Evolutionary conservation across 2,113 vertebrate species (phyloP).

Genomic region (Pangasianodon gigas): DNA sequence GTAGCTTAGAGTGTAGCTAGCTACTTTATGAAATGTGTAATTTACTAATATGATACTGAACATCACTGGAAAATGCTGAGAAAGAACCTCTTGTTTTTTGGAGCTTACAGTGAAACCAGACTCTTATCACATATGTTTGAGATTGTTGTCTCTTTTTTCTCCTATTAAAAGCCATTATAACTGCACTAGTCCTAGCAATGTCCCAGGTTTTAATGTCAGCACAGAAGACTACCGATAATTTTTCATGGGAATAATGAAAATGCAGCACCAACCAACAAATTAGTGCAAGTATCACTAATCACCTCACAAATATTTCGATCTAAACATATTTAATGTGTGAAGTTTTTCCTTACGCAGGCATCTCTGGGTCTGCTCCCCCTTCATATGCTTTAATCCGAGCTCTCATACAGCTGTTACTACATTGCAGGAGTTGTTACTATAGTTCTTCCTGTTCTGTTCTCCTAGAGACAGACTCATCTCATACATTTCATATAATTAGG

Average conservation of each 20-base stretch:
- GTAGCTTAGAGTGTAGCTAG: background rate
- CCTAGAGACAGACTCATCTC: background rate
- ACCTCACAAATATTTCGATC: background rate
- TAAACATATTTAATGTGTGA: background rate
- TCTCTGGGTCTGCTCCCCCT: background rate
- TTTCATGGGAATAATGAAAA: background rate
- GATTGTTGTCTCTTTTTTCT: background rate
- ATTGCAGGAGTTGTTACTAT: background rate
- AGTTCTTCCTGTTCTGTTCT: background rate
- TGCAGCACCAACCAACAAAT: background rate
- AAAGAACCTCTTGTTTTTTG: background rate
- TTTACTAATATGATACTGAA: background rate
- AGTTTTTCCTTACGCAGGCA: background rate
- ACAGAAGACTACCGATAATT: background rate
- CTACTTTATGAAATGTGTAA: background rate
- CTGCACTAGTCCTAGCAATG: background rate
- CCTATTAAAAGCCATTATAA: background rate
- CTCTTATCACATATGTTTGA: background rate
- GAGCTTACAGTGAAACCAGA: background rate
- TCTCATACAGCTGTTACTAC: background rate
- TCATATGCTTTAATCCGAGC: background rate
- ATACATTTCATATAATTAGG: conserved; percentile 39
- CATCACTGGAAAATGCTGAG: background rate
- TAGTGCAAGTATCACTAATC: background rate
- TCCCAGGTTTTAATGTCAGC: background rate